Evolutionary conservation across 2,113 vertebrate genomes (phyloP).

Genomic region (Mellivora capensis): DNA sequence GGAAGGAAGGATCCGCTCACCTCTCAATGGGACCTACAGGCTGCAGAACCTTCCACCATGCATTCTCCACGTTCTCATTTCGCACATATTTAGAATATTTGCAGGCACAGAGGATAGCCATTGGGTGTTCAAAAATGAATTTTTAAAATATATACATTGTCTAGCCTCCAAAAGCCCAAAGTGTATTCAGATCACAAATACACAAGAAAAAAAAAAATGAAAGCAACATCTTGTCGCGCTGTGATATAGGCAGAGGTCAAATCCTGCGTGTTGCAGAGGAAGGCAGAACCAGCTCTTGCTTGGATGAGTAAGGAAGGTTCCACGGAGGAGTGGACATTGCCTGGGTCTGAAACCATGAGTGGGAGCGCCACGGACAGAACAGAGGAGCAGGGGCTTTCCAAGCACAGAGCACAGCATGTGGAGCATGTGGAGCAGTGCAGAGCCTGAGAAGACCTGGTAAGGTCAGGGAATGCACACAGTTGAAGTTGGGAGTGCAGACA

Average conservation of each 20-base stretch:
- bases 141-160: not conserved
- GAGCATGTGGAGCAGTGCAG: not conserved
- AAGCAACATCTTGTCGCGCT: not conserved
- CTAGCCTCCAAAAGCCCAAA: not conserved
- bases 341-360: not conserved
- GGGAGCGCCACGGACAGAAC: accelerated
- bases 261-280: not conserved
- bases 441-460: not conserved
- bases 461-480: accelerated
- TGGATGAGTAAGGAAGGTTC: not conserved
- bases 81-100: not conserved
- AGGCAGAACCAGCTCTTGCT: not conserved
- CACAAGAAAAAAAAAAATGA: not conserved
- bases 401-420: not conserved
- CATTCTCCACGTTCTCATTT: not conserved
- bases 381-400: not conserved
- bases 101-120: not conserved
- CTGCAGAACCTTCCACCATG: not conserved
- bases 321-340: not conserved
- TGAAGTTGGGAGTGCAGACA: not conserved
- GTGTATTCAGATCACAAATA: not conserved
- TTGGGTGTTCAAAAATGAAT: not conserved
- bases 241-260: not conserved
- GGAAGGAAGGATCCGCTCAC: not conserved
- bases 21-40: not conserved